phyloP scores from a whole-genome alignment of 2,888 invertebrate genomes.

The Abrostola triplasia region DNA sequence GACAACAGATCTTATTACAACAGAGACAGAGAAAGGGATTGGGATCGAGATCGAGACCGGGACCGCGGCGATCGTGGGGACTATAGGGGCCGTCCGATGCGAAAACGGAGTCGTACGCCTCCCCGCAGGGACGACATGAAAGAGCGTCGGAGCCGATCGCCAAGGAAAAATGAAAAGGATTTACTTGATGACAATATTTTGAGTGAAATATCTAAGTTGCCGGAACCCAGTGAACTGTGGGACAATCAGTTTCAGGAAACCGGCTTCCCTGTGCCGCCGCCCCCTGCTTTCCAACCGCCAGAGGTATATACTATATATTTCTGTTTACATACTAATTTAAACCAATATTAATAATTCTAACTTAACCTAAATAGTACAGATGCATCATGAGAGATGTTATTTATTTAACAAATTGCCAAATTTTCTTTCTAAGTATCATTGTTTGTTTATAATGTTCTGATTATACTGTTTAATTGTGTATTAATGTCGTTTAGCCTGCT shows the following conservation, averaged over 20 bases:
- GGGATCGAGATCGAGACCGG: conserved; percentile 62
- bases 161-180: conserved; percentile 77
- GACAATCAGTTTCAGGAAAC: conserved; percentile 77
- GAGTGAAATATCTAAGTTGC: conserved; percentile 80
- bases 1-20: conserved; percentile 55
- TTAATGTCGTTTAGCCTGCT: no score
- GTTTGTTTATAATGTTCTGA: background rate
- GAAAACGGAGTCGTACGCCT: conserved; percentile 74
- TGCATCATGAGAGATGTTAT: no score
- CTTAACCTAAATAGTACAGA: no score
- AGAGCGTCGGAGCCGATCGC: conserved; percentile 71
- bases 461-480: no score
- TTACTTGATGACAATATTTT: conserved; percentile 80
- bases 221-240: conserved; percentile 83
- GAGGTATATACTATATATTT: conserved; percentile 61
- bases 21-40: conserved; percentile 65
- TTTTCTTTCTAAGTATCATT: background rate
- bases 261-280: conserved; percentile 59
- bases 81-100: conserved; percentile 54
- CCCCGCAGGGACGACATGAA: conserved; percentile 58
- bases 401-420: no score
- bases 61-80: conserved; percentile 57
- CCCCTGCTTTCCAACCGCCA: conserved; percentile 58
- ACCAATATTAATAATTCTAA: no score
- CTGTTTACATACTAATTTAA: conserved; percentile 2